phyloP scores from a whole-genome alignment of 2,113 vertebrate species.

The Lipotes vexillifer region DNA sequence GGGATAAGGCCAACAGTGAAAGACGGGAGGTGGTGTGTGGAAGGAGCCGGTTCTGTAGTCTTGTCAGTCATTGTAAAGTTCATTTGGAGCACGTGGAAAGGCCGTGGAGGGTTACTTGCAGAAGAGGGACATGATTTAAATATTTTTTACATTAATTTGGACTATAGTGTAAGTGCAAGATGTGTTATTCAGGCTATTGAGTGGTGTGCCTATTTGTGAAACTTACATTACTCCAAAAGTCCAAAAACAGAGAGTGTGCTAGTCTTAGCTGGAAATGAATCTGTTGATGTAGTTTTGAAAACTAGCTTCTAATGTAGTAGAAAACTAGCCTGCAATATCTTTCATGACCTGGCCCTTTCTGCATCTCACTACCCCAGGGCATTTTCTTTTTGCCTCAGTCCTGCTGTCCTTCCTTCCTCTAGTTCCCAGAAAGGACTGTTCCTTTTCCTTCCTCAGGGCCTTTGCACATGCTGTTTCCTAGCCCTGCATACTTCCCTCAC shows the following conservation, averaged over 20 bases:
- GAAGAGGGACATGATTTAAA: not conserved
- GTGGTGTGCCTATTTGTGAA: not conserved
- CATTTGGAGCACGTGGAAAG: not conserved
- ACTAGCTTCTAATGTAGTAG: not conserved
- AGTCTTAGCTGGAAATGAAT: not conserved
- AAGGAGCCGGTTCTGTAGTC: not conserved
- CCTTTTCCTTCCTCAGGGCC: not conserved
- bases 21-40: not conserved
- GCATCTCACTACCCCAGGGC: not conserved
- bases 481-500: not conserved
- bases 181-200: not conserved
- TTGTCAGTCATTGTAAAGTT: not conserved
- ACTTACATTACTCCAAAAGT: not conserved
- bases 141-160: not conserved
- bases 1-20: not conserved
- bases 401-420: not conserved
- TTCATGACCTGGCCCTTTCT: not conserved
- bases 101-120: not conserved
- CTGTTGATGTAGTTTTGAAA: not conserved
- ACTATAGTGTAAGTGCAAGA: not conserved
- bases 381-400: not conserved
- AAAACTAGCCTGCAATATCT: not conserved
- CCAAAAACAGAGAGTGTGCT: not conserved
- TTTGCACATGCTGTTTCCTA: not conserved
- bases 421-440: not conserved